Conservation (phyloP, 2,888 invertebrate genomes). For the Psylliodes chrysocephalus region DNA sequence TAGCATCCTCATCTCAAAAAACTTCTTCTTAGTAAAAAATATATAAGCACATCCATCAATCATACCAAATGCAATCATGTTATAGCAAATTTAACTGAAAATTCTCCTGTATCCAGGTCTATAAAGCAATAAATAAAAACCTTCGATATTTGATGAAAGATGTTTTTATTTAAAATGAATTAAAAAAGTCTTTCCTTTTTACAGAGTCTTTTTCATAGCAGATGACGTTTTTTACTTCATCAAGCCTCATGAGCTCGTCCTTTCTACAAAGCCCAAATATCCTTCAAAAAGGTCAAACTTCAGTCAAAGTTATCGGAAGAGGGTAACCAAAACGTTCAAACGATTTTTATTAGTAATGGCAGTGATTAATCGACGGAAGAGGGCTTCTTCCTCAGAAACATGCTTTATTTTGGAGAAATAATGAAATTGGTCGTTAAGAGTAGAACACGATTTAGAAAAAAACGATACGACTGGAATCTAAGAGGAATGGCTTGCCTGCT, state of each 20-base stretch:
- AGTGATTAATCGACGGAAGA: slow-evolving; percentile 35
- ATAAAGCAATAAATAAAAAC: too few relatives aligned
- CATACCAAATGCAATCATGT: too few relatives aligned
- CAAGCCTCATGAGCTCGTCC: slow-evolving; percentile 3
- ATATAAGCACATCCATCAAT: too few relatives aligned
- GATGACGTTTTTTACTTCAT: slow-evolving; percentile 1
- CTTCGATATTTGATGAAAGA: too few relatives aligned
- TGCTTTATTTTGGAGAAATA: slow-evolving; percentile 10
- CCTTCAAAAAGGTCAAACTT: slow-evolving; percentile 32
- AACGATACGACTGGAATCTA: not conserved
- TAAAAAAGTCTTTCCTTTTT: too few relatives aligned
- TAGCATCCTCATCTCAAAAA: too few relatives aligned
- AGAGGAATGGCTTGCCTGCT: slow-evolving; percentile 1
- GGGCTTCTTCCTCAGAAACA: slow-evolving; percentile 15
- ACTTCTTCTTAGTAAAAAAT: too few relatives aligned
- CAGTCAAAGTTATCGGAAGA: slow-evolving; percentile 33
- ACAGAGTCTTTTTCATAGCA: not conserved
- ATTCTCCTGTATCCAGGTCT: too few relatives aligned
- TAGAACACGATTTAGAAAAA: not conserved
- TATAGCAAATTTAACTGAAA: too few relatives aligned
- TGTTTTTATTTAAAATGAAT: too few relatives aligned
- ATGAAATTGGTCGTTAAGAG: slow-evolving; percentile 14
- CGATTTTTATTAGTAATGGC: slow-evolving; percentile 29
- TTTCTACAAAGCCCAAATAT: slow-evolving; percentile 11
- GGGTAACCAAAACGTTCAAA: slow-evolving; percentile 21